Evolutionary conservation across 1,140 invertebrate species (phyloP), one percentile per base, ranked within the genome.

Genomic region (Zaprionus tsacasi): DNA sequence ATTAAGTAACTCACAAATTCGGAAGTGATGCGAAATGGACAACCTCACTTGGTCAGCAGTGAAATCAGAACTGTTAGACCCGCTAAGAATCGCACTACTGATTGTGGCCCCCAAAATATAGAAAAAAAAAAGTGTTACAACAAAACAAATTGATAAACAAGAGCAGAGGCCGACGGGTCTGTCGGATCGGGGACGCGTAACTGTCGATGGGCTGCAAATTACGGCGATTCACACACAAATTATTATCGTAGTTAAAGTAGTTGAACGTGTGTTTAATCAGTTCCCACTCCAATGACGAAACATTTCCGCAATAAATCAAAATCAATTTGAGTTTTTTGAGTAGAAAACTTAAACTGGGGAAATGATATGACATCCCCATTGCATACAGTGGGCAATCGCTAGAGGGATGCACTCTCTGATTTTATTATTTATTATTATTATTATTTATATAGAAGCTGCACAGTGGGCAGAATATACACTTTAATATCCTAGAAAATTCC

Each of bases 241-340:
- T 69, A 70, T 70, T 30, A 52, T 63, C 59, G n/a, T 58, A 36
- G 33, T 54, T 58, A 12, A 38, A 43, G 35, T 43, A 17, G n/a
- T 40, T 68, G 15, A 66, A 8, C 33, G 40, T 55, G 35, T 36
- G n/a, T 50, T 21, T 70, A 58, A 75, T 64, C 59, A 75, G 54
- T 54, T 13, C 40, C n/a, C 40, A 75, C 72, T 75, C 13, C n/a
- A 74, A 50, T 56, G 27, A 33, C 27, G 30, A 70, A 64, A 64
- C 52, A 66, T 65, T 71, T 38, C 40, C 54, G 57, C 25, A 57
- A 54, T 52, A 66, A 68, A 70, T 45, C 38, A 58, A 52, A 57
- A 70, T 43, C 40, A 57, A 69, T 48, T 63, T 35, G n/a, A 45
- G 15, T 25, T 50, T 11, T n/a, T 21, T 21, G n/a, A 45, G n/a